Base-by-base conservation (phyloP, 1,140 invertebrate genomes). In the Drosophila nigromelanica region DNA sequence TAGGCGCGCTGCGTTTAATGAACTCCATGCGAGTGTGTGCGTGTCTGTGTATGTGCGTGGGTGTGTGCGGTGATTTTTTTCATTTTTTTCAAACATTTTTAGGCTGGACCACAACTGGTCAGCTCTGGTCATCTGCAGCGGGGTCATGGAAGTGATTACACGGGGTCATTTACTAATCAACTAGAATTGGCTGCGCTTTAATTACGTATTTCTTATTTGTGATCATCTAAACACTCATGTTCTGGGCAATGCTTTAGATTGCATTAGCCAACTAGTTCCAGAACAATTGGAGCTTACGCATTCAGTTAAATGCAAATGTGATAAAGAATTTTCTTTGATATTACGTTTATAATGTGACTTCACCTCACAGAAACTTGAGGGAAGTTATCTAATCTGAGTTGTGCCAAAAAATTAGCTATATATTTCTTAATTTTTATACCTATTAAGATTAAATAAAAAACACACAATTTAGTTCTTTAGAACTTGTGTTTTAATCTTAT, bases 1-100 rank as follows among this genome's bases (percentile, higher is more conserved):
- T 87, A 87, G 79, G 70, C 61, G 69, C 73, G 52, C 61, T 70
- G 63, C 78, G 83, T 89, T 89, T 89, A 87, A 87, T 87, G 83
- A 87, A 87, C 82, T 87, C 67, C 48, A 39, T 61, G 64, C 61
- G 40, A 14, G 18, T 35, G n/a, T 10, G 12, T 21, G 3, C 30
- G n/a, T 7, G 37, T 39, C 11, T 27, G 40, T 30, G 45, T 27
- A 52, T 5, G 27, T 30, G 18, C 18, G 54, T 24, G 45, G 15
- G 14, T 15, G 52, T 71, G 48, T 50, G 60, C 58, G 79, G 33
- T 64, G 81, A 85, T 50, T 30, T 24, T 14, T 18, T 47, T n/a
- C 14, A 15, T 15, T n/a, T 50, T 30, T 24, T 14, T 37, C 30
- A 15, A 56, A 42, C 35, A 35, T 50, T 64, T 56, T 63, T 56